Percentiles rank a stretch among this genome's conserved stretches.
Conservation (phyloP, 2,113 vertebrate genomes). For the Garra rufa region DNA sequence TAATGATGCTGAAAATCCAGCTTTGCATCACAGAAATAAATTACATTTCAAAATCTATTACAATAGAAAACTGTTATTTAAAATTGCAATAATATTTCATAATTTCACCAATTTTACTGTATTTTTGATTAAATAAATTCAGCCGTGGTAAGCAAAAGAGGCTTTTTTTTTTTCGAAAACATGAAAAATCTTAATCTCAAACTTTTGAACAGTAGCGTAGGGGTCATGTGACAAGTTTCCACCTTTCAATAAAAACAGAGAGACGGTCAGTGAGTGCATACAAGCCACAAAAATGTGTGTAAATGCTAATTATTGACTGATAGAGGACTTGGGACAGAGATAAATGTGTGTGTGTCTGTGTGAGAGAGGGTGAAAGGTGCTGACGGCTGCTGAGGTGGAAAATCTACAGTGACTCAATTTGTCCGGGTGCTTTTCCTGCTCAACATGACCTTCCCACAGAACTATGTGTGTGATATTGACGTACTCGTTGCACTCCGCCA, state of each 20-base stretch:
- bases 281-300: not conserved
- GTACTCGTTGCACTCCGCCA: not conserved
- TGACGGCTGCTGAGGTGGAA: not conserved
- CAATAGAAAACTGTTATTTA: too few species aligned
- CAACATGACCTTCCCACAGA: not conserved
- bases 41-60: too few species aligned
- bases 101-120: too few species aligned
- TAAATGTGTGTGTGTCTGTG: not conserved
- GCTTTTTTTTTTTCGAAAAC: not conserved
- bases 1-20: too few species aligned
- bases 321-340: not conserved
- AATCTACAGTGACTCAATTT: not conserved
- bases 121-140: not conserved
- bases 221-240: not conserved
- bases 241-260: not conserved
- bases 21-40: too few species aligned
- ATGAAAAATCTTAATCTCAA: not conserved
- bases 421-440: not conserved
- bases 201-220: not conserved
- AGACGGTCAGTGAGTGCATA: not conserved
- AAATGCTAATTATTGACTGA: slow-evolving; percentile 1
- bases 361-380: not conserved
- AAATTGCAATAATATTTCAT: too few species aligned
- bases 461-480: not conserved
- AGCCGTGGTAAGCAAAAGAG: not conserved